Base-by-base conservation (phyloP, 2,797 vertebrate species). In the Sebastes steindachneri region DNA sequence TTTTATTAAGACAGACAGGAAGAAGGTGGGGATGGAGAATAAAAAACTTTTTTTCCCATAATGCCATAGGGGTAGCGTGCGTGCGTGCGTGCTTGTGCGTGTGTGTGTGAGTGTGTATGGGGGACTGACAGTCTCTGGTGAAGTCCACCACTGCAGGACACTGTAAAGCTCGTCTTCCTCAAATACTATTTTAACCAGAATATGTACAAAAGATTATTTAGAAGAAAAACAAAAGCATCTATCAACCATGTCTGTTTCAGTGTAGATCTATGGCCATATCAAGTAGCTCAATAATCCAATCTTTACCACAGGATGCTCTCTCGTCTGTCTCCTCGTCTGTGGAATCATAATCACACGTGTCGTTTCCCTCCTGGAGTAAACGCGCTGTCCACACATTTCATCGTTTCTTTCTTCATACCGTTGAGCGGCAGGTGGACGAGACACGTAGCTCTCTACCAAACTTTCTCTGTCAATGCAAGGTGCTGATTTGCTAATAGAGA, bases 121-220 rank as follows among this genome's bases (percentile, higher is more conserved):
- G 84, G 86, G 95, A 93, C 93, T 92, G 82, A 79, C 79, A 64
- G 95, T 95, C 94, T 95, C 79, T 93, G 93, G 94, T 95, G 93
- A 88, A 91, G 95, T 96, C 92, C 96, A 95, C 87, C 91, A 94
- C 96, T 97, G 96, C 96, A 97, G 96, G 96, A 96, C 96, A 97
- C 96, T 96, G 97, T 97, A 97, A 98, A 97, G 97, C 97, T 97
- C 84, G 97, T 98, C 98, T 99, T 99, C 98, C 98, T 98, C 73
- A 93, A 92, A 96, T 90, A 87, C 92, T 94, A 94, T 95, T 95
- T 94, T 94, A 95, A 93, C 90, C 93, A 88, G 83, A 95, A 92
- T 93, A 89, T 95, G 90, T 94, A 95, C 66, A 95, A 94, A 93
- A 89, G 79, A 91, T 68, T 77, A 91, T 89, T 89, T 89, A 90